These are phyloP conservation scores for Crocodylus rhombifer DNA, from an alignment of 2,797 vertebrate genomes.

Conservation along the genomic window DNA sequence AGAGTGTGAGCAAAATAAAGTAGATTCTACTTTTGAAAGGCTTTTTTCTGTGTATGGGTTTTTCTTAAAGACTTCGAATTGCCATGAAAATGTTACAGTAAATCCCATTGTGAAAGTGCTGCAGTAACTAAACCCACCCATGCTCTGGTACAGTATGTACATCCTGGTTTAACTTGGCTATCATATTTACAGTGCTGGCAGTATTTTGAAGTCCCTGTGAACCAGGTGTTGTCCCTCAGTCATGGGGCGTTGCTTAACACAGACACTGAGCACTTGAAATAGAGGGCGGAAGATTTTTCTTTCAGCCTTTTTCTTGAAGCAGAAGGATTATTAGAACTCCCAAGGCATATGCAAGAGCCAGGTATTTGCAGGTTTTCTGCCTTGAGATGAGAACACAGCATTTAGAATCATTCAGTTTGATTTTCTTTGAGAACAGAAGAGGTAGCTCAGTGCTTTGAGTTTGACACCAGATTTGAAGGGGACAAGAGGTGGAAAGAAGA, in stretches of 20 bases:
- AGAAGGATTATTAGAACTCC: not conserved
- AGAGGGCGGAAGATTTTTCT: not conserved
- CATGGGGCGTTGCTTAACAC: conserved; percentile 19
- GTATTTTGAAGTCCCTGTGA: conserved; percentile 28
- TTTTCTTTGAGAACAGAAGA: not conserved
- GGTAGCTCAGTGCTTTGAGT: not conserved
- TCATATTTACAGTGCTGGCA: conserved; percentile 16
- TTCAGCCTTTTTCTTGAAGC: not conserved
- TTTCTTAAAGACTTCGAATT: conserved; percentile 21
- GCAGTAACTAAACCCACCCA: not conserved
- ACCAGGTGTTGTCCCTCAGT: conserved; percentile 56
- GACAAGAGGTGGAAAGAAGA: conserved; percentile 2
- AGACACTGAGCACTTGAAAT: conserved; percentile 44
- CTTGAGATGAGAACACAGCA: not conserved
- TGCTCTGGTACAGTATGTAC: conserved; percentile 24
- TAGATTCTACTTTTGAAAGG: conserved; percentile 54
- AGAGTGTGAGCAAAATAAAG: not conserved
- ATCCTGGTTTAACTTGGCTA: conserved; percentile 25
- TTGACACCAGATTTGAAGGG: not conserved
- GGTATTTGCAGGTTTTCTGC: rapidly evolving
- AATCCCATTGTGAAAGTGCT: not conserved
- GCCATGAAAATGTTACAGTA: not conserved
- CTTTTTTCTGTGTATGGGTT: conserved; percentile 10
- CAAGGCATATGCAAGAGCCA: rapidly evolving
- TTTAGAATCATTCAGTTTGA: not conserved